phyloP scores from a whole-genome alignment of 2,797 vertebrate genomes.

The Ctenochaetus hawaiiensis region DNA sequence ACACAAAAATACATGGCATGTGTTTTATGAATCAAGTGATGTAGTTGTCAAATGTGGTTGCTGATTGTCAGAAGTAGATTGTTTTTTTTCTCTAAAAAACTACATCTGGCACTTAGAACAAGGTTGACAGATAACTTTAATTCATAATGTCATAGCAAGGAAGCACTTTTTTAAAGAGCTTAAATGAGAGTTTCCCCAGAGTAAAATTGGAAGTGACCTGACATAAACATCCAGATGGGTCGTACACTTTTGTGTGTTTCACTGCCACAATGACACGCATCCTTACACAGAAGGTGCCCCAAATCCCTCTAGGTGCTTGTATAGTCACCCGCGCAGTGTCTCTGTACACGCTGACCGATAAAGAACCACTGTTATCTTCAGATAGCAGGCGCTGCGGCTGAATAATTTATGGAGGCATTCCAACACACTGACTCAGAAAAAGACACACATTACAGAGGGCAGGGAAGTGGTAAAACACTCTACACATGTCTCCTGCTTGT shows the following conservation, averaged over 20 bases:
- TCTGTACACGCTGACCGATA: constrained; percentile 69
- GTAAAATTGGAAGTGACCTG: constrained; percentile 68
- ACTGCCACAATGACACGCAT: constrained; percentile 59
- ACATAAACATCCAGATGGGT: constrained; percentile 55
- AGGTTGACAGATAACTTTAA: constrained; percentile 1
- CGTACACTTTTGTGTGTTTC: constrained; percentile 50
- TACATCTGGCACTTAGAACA: background rate
- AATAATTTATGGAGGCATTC: constrained; percentile 81
- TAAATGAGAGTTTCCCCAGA: constrained; percentile 49
- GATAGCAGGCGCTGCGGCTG: constrained; percentile 73
- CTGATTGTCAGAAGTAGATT: background rate
- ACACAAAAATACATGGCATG: background rate
- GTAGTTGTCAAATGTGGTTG: background rate
- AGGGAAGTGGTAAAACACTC: constrained; percentile 45
- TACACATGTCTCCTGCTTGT: constrained; percentile 18
- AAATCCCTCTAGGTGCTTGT: constrained; percentile 64
- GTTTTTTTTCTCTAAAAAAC: background rate
- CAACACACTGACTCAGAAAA: constrained; percentile 65
- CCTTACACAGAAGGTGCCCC: constrained; percentile 66
- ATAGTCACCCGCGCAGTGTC: constrained; percentile 57
- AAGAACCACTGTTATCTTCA: constrained; percentile 75
- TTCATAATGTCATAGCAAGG: background rate
- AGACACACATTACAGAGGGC: constrained; percentile 52
- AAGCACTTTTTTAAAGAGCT: constrained; percentile 52
- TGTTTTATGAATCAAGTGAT: background rate